Conservation (phyloP, 1,140 invertebrate genomes). For the Drosophila nigrodunni region DNA sequence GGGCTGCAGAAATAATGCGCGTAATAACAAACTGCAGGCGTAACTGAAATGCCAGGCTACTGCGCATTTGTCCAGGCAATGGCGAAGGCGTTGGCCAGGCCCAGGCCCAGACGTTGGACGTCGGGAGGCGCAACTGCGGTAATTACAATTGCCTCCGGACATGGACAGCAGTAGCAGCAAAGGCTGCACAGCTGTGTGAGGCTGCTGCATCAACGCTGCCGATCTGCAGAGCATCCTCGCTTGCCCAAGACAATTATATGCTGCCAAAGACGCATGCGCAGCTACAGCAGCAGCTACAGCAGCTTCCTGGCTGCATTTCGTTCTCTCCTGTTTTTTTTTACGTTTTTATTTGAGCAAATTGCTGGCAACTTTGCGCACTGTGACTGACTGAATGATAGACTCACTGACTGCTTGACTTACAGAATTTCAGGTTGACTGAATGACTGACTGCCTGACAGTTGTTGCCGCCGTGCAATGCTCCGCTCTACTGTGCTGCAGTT, state of each 20-base stretch:
- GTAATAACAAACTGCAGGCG: conserved; percentile 83
- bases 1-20: conserved; percentile 78
- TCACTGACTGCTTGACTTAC: conserved; percentile 68
- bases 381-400: conserved; percentile 82
- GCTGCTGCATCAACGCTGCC: conserved; percentile 45
- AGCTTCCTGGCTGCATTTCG: conserved; percentile 65
- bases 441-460: conserved; percentile 62
- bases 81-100: conserved; percentile 59
- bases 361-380: conserved; percentile 79
- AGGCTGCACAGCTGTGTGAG: conserved; percentile 61
- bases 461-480: conserved; percentile 1
- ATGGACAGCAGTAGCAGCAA: conserved; percentile 57
- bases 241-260: conserved; percentile 78
- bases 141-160: conserved; percentile 82
- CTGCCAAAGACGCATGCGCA: conserved; percentile 80
- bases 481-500: conserved; percentile 1
- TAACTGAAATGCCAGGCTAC: conserved; percentile 83
- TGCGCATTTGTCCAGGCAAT: conserved; percentile 73
- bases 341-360: conserved; percentile 82
- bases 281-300: conserved; percentile 33
- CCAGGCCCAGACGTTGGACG: conserved; percentile 70
- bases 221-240: conserved; percentile 49
- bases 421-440: conserved; percentile 70
- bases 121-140: conserved; percentile 82
- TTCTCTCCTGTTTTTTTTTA: conserved; percentile 74